A percentile compares a stretch with the other conserved stretches of the same genome.
Evolutionary conservation across 2,797 vertebrate genomes (phyloP).

Genomic region (Chrysocyon brachyurus): DNA sequence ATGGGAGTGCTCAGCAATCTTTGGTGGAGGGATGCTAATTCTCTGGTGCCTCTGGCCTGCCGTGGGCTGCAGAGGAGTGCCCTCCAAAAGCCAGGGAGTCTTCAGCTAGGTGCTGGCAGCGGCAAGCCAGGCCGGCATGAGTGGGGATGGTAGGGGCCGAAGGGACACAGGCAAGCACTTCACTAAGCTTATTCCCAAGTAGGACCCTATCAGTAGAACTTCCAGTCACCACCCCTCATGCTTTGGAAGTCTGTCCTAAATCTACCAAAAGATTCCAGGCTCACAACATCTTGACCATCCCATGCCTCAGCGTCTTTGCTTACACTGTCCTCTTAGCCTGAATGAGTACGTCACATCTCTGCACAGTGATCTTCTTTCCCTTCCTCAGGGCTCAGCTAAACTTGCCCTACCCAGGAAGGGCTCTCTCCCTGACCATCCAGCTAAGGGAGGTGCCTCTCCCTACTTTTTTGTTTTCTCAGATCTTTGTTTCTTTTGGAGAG

Average conservation of each 20-base stretch:
- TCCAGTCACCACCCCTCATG: not conserved
- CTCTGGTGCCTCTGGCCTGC: not conserved
- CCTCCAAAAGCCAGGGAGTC: not conserved
- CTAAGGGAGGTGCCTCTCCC: not conserved
- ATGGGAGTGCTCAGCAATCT: not conserved
- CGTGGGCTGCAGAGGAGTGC: not conserved
- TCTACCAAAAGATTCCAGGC: not conserved
- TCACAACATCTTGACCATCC: rapidly evolving
- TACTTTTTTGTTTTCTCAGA: not conserved
- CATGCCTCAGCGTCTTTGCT: not conserved
- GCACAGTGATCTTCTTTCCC: not conserved
- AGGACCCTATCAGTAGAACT: not conserved
- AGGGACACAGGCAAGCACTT: not conserved
- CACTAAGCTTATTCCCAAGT: not conserved
- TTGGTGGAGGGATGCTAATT: not conserved
- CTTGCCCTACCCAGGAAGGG: not conserved
- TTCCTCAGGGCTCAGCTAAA: not conserved
- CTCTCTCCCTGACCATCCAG: not conserved
- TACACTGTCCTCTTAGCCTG: not conserved
- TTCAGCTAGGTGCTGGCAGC: not conserved
- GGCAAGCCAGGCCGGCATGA: not conserved
- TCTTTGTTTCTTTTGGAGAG: not conserved
- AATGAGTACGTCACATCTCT: not conserved
- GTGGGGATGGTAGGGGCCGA: not conserved
- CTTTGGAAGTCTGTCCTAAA: not conserved